Percentiles rank a stretch among this genome's conserved stretches.
Conservation (phyloP, 2,888 invertebrate genomes). For the Pecten maximus region DNA sequence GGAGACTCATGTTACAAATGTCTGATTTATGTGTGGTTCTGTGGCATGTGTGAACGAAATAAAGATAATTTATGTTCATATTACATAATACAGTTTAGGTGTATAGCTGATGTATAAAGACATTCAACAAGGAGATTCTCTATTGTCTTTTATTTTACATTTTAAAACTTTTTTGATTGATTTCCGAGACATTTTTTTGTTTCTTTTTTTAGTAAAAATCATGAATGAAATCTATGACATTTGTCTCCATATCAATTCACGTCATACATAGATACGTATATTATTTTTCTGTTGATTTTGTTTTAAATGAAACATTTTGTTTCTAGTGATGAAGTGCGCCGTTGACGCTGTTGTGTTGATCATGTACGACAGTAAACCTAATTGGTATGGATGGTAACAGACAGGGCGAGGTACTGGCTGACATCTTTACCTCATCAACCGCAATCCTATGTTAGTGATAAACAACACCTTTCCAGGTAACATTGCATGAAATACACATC, state of each 20-base stretch:
- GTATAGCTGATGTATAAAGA: not conserved
- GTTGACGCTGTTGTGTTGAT: not conserved
- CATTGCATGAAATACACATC: slow-evolving; percentile 16
- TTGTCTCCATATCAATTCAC: not conserved
- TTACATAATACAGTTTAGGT: not conserved
- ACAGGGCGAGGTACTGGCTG: slow-evolving; percentile 26
- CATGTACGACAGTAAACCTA: not conserved
- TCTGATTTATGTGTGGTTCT: not conserved
- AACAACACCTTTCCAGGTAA: slow-evolving; percentile 1
- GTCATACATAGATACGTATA: not conserved
- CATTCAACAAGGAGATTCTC: not conserved
- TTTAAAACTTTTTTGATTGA: not conserved
- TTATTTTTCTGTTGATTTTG: not conserved
- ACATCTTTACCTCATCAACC: not conserved
- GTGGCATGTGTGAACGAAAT: not conserved
- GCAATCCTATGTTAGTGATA: not conserved
- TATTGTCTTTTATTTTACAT: not conserved
- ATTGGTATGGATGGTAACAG: slow-evolving; percentile 32
- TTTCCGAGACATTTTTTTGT: not conserved
- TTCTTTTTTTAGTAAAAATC: not conserved
- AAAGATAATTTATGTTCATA: not conserved
- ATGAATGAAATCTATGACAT: not conserved
- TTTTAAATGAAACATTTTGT: not conserved
- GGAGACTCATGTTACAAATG: no score
- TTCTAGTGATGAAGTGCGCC: not conserved